Conservation (phyloP, 2,113 vertebrate species). For the Thomomys bottae region DNA sequence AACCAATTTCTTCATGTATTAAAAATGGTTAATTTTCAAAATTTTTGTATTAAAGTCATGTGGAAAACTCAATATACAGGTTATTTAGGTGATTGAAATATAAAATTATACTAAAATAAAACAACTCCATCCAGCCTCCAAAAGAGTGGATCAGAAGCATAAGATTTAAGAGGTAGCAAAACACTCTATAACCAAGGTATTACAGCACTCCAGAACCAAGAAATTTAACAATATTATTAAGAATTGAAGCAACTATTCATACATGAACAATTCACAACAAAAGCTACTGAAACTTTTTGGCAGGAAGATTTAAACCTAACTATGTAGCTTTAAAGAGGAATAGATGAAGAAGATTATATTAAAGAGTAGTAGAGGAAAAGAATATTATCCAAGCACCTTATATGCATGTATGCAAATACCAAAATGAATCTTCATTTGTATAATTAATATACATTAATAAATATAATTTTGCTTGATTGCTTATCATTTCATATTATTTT, state of each 20-base stretch:
- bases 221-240: neutral
- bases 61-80: neutral
- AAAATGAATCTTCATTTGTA: too few relatives aligned
- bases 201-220: neutral
- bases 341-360: too few relatives aligned
- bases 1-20: neutral
- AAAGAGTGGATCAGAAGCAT: slow-evolving; percentile 14
- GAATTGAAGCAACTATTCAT: neutral
- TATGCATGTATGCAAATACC: too few relatives aligned
- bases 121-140: neutral
- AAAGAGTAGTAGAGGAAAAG: too few relatives aligned
- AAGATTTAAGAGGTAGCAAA: slow-evolving; percentile 8
- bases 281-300: too few relatives aligned
- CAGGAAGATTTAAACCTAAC: too few relatives aligned
- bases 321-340: too few relatives aligned
- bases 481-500: too few relatives aligned
- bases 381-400: too few relatives aligned
- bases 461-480: too few relatives aligned
- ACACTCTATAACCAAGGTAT: neutral
- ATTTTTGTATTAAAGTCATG: neutral
- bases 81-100: neutral
- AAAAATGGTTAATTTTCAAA: neutral
- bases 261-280: too few relatives aligned
- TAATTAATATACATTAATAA: too few relatives aligned
- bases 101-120: slow-evolving; percentile 6